Evolutionary conservation across 2,113 vertebrate genomes (phyloP).

Genomic region (Numida meleagris): DNA sequence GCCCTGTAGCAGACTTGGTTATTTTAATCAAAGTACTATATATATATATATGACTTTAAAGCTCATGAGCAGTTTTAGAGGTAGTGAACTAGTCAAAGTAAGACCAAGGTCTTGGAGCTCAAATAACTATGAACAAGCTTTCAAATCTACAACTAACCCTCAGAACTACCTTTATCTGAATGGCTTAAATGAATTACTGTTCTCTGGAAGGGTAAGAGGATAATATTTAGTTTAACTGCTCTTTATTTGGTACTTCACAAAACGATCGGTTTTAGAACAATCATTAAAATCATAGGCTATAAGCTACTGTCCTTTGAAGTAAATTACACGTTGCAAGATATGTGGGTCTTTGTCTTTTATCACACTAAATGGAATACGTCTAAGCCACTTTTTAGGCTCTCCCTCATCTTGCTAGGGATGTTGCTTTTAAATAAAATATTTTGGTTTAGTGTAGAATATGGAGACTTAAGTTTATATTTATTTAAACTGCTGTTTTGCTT

Average conservation of each 20-base stretch:
- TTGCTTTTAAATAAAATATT: background rate
- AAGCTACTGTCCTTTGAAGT: conserved; percentile 47
- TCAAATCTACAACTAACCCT: background rate
- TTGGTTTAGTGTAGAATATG: background rate
- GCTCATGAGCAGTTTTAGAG: background rate
- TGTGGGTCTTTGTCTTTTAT: conserved; percentile 55
- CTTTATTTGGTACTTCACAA: conserved; percentile 60
- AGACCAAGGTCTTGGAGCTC: background rate
- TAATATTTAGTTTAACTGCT: conserved; percentile 35
- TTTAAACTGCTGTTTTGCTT: background rate
- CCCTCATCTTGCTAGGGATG: background rate
- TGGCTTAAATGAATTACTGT: background rate
- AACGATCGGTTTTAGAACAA: conserved; percentile 64
- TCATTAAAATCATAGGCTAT: conserved; percentile 71
- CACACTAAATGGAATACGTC: conserved; percentile 6
- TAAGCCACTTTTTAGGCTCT: background rate
- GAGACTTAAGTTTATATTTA: background rate
- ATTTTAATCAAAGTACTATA: background rate
- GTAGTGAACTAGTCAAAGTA: background rate
- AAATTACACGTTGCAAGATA: conserved; percentile 47
- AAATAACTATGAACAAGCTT: background rate
- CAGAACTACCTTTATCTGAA: background rate
- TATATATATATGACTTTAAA: background rate
- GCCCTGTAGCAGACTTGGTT: background rate
- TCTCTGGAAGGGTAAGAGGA: background rate